A percentile compares a stretch with the other conserved stretches of the same genome.
Conservation (phyloP, 2,113 vertebrate genomes). For the Panurus biarmicus region DNA sequence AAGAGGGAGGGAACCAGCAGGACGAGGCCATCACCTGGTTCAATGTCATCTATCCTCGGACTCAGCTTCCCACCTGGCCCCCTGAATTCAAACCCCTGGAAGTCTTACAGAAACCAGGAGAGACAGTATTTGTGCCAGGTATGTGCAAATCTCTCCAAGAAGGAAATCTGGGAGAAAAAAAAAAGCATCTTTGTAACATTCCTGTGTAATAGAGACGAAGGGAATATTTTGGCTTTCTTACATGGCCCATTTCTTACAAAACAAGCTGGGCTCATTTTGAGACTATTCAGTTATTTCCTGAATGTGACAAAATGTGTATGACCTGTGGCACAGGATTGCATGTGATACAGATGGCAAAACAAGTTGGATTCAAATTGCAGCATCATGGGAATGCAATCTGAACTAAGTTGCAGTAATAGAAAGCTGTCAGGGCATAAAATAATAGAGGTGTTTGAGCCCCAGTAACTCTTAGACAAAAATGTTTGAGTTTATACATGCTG, state of each 20-base stretch:
- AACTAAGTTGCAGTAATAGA: background rate
- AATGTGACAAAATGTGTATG: background rate
- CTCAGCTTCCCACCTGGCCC: slow-evolving; percentile 89
- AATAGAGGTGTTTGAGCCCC: background rate
- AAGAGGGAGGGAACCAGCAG: slow-evolving; percentile 97
- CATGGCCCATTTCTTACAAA: background rate
- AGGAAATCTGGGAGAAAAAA: background rate
- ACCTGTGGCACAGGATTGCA: background rate
- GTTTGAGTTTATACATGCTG: background rate
- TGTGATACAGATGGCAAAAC: background rate
- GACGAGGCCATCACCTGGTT: slow-evolving; percentile 99
- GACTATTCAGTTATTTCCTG: background rate
- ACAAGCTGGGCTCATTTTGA: background rate
- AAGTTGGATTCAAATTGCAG: background rate
- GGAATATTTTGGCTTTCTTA: background rate
- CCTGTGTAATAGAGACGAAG: background rate
- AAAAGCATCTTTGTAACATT: background rate
- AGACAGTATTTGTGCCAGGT: slow-evolving; percentile 98
- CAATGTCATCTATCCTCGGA: slow-evolving; percentile 87
- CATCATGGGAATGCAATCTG: background rate
- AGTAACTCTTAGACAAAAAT: background rate
- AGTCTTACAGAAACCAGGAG: slow-evolving; percentile 90
- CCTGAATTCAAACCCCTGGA: slow-evolving; percentile 90
- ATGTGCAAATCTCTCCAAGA: background rate
- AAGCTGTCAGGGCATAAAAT: background rate